Evolutionary conservation across 2,113 vertebrate genomes (phyloP).

Genomic region (Anarrhichthys ocellatus): DNA sequence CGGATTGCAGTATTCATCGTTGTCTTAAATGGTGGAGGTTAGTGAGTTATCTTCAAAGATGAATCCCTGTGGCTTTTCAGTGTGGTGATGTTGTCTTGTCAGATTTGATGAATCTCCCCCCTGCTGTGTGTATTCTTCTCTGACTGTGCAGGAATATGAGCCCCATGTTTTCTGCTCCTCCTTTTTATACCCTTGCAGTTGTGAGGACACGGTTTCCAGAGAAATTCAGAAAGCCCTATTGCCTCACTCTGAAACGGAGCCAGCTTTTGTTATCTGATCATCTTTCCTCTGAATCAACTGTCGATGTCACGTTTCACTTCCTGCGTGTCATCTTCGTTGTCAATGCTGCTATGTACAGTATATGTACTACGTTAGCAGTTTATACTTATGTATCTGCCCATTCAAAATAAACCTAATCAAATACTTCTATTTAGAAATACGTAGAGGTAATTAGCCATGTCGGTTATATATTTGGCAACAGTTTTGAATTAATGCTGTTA

Average conservation of each 20-base stretch:
- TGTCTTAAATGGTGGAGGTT: neutral
- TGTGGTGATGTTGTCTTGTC: neutral
- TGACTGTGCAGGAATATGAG: neutral
- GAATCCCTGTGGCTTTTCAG: neutral
- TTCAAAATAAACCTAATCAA: no score
- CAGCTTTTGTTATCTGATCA: no score
- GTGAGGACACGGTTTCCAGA: rapidly evolving
- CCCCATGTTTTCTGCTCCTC: neutral
- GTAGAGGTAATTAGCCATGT: no score
- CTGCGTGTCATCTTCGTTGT: neutral
- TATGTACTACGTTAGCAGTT: no score
- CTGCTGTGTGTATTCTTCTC: no score
- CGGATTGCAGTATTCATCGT: conserved; percentile 35
- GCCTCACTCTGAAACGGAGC: neutral
- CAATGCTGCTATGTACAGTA: no score
- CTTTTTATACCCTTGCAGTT: neutral
- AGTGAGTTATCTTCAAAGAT: neutral
- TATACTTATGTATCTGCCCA: no score
- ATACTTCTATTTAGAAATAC: no score
- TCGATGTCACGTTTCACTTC: neutral
- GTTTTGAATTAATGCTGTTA: no score
- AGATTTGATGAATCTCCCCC: neutral
- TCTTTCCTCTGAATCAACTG: neutral
- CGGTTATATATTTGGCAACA: no score
- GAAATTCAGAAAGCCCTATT: neutral